Conservation (phyloP, 2,113 vertebrate species). For the Thunnus maccoyii region DNA sequence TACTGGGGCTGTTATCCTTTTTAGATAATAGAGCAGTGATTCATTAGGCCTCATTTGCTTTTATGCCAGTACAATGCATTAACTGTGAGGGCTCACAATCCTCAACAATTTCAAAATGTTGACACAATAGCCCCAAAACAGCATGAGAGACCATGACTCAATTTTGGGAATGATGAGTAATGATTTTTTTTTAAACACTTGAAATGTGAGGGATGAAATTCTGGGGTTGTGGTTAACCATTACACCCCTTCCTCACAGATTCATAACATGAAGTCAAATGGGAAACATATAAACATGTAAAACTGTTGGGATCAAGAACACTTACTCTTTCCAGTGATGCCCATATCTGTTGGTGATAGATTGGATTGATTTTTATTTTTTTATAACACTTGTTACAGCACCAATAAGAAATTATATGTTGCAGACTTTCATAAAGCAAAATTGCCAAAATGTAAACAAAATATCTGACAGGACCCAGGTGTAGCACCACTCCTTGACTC, state of each 20-base stretch:
- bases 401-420: not conserved
- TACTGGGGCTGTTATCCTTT: constrained; percentile 43
- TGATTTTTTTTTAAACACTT: constrained; percentile 13
- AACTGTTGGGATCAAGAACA: not conserved
- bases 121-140: constrained; percentile 44
- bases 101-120: constrained; percentile 59
- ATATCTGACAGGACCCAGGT: not conserved
- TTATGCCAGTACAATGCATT: constrained; percentile 57
- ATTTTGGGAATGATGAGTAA: constrained; percentile 28
- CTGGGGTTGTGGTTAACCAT: too few species aligned
- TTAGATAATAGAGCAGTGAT: constrained; percentile 57
- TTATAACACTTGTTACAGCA: not conserved
- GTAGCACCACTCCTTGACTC: not conserved
- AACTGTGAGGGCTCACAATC: constrained; percentile 54
- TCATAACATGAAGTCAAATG: not conserved
- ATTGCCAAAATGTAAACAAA: not conserved
- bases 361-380: not conserved
- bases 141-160: constrained; percentile 47
- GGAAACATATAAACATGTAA: not conserved
- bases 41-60: constrained; percentile 67
- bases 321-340: not conserved
- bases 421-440: not conserved
- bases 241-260: not conserved
- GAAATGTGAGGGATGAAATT: not conserved
- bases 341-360: not conserved